phyloP scores from a whole-genome alignment of 2,888 invertebrate genomes.

The Melolontha melolontha region DNA sequence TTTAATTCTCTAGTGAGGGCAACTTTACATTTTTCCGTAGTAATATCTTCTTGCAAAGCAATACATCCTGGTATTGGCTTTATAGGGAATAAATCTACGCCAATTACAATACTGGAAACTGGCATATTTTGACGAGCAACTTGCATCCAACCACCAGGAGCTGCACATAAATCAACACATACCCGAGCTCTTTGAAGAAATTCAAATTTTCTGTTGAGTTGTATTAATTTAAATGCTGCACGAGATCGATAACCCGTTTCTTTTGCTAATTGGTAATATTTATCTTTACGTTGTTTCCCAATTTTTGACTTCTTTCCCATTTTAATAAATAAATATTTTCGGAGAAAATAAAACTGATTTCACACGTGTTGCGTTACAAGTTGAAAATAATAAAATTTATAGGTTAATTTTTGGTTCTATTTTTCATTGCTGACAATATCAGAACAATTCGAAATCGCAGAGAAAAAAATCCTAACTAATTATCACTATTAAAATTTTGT shows the following conservation, averaged over 20 bases:
- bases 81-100: constrained; percentile 97
- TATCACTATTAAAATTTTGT: no score
- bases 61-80: constrained; percentile 91
- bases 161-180: constrained; percentile 98
- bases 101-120: constrained; percentile 92
- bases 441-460: no score
- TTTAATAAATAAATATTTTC: constrained; percentile 54
- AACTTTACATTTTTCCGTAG: constrained; percentile 91
- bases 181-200: constrained; percentile 96
- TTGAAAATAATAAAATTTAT: background rate
- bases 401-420: constrained; percentile 2
- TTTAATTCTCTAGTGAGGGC: constrained; percentile 87
- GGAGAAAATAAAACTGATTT: background rate
- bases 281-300: constrained; percentile 98
- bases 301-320: constrained; percentile 97
- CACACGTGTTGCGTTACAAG: constrained; percentile 22
- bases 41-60: constrained; percentile 93
- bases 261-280: constrained; percentile 98
- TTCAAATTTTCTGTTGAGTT: constrained; percentile 96
- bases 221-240: constrained; percentile 99
- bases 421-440: no score
- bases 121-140: constrained; percentile 99
- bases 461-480: no score
- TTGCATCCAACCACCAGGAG: constrained; percentile 99
- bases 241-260: constrained; percentile 98